Evolutionary conservation across 2,113 vertebrate species (phyloP), one percentile per base, ranked within the genome.

Genomic region (Garra rufa): DNA sequence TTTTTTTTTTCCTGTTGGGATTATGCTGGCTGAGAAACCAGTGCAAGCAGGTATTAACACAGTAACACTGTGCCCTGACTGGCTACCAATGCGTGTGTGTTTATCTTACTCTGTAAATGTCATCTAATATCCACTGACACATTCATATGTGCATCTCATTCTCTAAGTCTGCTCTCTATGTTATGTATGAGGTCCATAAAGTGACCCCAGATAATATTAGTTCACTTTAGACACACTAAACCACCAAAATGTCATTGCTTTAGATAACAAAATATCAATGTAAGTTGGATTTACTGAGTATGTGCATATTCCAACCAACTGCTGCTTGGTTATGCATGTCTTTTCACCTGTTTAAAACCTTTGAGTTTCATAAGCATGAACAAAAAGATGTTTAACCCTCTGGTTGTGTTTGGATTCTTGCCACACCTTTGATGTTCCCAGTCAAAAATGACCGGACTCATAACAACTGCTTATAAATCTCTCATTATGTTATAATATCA

Each of bases 41-140:
- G 90, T 70, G 83, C 88, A 92, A 91, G 89, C 75, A 88, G 88
- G 89, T 86, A 91, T 92, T 91, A 92, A 84, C 89, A 89, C 88
- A 90, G 86, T 91, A 90, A 92, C 90, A 89, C 4, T 65, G 50
- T 57, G 50, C 44, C 57, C 71, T 76, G 46, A 69, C 59, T 19
- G 50, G 77, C 65, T 74, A 50, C 30, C 44, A 19, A 14, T 70
- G 61, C 73, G 83, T 69, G 73, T 34, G 28, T 30, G 55, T 50
- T 30, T n/a, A 34, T 19, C 11, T 65, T 15, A 14, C 26, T 65
- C 26, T 65, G 30, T 67, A 28, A 65, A 30, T 57, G 52, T 65
- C 52, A 57, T 57, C 21, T 57, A 57, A 57, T 57, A n/a, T 57
- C 52, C 21, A n/a, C 3, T 57, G 55, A 24, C 48, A 50, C 48